Evolutionary conservation across 2,113 vertebrate genomes (phyloP), one percentile per base, ranked within the genome.

Genomic region (Nicator chloris): DNA sequence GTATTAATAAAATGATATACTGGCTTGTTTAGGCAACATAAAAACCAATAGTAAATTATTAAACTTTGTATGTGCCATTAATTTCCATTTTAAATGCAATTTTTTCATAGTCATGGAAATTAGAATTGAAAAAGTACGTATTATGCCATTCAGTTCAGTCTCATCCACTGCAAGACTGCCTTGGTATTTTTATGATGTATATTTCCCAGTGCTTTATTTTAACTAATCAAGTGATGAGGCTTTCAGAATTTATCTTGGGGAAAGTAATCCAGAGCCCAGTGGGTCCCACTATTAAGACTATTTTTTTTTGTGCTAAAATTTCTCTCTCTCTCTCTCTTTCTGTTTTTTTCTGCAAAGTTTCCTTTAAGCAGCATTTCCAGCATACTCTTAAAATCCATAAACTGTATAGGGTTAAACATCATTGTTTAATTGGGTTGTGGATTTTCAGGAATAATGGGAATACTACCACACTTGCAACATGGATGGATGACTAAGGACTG

Each of bases 41-140:
- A 82, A 71, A 91, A 47, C 19, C 0, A 7, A 72, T 44, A 35
- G 42, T 79, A 88, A 92, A 76, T 86, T 73, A 88, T 39, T 81
- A 61, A 91, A 22, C 9, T 91, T 66, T 88, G 37, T 56, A 40
- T n/a, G 2, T 84, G 30, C 20, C 26, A 45, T 56, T 92, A 60
- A 79, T 95, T 93, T 95, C 23, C n/a, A 75, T 91, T 91, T 91
- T 56, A 87, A 93, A 87, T 76, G 51, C 37, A 47, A 2, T 78
- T 75, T 94, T 88, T 93, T 78, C 44, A 8, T 64, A 75, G 39
- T 86, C 3, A 27, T 24, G 68, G 47, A 86, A 93, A 93, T 91
- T 86, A 88, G 68, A 94, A 84, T 79, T 81, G 40, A 70, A 94
- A 92, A 85, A 94, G 60, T 78, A 54, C 1, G 3, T 39, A 22